Evolutionary conservation across 1,140 invertebrate species (phyloP).

Genomic region (Sminthurides bifidus): DNA sequence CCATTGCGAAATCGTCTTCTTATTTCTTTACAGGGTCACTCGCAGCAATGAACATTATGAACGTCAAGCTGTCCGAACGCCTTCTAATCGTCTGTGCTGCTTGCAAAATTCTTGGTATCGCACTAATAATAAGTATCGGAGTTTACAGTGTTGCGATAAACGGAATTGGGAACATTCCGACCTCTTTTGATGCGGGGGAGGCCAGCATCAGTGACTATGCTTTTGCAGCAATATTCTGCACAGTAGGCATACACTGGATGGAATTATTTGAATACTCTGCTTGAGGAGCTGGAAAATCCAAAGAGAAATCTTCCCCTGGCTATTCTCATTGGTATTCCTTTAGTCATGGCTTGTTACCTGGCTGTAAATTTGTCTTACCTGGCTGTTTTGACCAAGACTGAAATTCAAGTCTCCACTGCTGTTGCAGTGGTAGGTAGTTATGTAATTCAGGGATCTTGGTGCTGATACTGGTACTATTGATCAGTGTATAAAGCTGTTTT

Average conservation of each 20-base stretch:
- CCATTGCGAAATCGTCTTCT: no score
- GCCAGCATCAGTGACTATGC: no score
- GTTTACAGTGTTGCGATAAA: constrained; percentile 59
- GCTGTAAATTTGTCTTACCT: constrained; percentile 88
- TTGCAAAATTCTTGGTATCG: constrained; percentile 69
- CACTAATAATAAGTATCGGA: constrained; percentile 69
- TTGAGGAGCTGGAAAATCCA: constrained; percentile 29
- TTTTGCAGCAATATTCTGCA: no score
- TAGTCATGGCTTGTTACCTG: constrained; percentile 75
- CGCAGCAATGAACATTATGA: constrained; percentile 78
- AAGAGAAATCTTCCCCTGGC: constrained; percentile 54
- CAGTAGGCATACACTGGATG: constrained; percentile 78
- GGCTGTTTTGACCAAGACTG: constrained; percentile 63
- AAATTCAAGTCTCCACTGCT: constrained; percentile 65
- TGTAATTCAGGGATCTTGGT: no score
- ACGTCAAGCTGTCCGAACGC: constrained; percentile 74
- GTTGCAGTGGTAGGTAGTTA: constrained; percentile 64
- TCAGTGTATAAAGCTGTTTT: no score
- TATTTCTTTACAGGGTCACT: constrained; percentile 65
- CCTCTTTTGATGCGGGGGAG: no score
- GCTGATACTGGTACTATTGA: no score
- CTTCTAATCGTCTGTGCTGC: constrained; percentile 79
- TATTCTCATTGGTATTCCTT: constrained; percentile 77
- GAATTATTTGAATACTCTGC: constrained; percentile 35
- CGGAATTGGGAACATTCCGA: no score